phyloP scores from a whole-genome alignment of 2,113 vertebrate genomes.

The Girardinichthys multiradiatus region DNA sequence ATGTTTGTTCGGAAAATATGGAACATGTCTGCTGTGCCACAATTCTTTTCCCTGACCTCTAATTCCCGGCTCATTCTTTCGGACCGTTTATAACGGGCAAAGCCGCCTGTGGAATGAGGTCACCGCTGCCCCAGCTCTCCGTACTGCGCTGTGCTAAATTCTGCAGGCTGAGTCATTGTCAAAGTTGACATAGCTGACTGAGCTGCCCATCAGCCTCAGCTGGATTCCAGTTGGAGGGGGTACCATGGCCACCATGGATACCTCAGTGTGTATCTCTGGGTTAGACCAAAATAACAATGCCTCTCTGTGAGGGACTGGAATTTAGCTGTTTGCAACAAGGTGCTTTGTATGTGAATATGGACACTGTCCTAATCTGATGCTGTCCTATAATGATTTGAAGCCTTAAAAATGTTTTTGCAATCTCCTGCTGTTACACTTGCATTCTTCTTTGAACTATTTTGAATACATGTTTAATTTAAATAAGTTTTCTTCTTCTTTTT shows the following conservation, averaged over 20 bases:
- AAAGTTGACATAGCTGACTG: conserved; percentile 24
- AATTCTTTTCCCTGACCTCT: conserved; percentile 49
- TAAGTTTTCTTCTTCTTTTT: conserved; percentile 21
- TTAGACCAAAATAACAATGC: conserved; percentile 45
- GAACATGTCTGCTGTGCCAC: conserved; percentile 41
- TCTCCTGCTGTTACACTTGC: conserved; percentile 48
- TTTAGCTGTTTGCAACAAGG: neutral
- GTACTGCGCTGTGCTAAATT: conserved; percentile 57
- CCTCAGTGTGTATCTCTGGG: conserved; percentile 27
- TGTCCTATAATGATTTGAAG: conserved; percentile 10
- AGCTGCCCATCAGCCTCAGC: conserved; percentile 1
- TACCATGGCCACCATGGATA: conserved; percentile 44
- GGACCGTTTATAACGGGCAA: conserved; percentile 18
- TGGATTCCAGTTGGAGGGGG: conserved; percentile 7
- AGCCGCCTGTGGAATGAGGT: conserved; percentile 62
- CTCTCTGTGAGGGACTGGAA: conserved; percentile 30
- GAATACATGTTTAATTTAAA: conserved; percentile 26
- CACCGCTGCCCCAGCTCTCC: conserved; percentile 45
- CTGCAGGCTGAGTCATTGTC: conserved; percentile 60
- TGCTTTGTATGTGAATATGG: conserved; percentile 5
- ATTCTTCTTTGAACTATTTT: conserved; percentile 30
- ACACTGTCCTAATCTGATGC: neutral
- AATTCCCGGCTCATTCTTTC: conserved; percentile 46
- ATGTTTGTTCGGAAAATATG: conserved; percentile 38
- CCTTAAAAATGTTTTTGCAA: conserved; percentile 24